Base-by-base conservation (phyloP, 2,888 invertebrate species). In the Nudaria mundana region DNA sequence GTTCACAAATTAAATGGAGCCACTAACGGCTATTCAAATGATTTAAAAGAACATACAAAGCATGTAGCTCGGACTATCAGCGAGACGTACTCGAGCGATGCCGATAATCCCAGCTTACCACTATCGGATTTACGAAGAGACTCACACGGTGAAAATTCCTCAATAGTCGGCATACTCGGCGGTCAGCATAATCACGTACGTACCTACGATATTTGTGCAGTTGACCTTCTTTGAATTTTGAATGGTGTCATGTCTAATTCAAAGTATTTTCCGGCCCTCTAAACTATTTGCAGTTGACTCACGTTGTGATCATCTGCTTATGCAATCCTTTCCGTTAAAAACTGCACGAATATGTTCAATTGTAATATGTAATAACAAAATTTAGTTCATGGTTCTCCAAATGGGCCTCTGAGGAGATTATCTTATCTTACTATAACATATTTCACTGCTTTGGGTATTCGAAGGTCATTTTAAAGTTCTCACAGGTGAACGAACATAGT, bases 151-250 rank as follows among this genome's bases (percentile, higher is more conserved):
- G 83, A 83, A 24, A 86, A 78, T 53, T 79, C 84, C 32, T 88
- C 85, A 35, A 90, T 90, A 51, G 85, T 90, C 33, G 90, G 89
- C 40, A 89, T 90, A 58, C 77, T 91, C 23, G 90, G 90, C 40
- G 88, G 83, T 51, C 90, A 88, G 59, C 88, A 89, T 37, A 83
- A 79, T 61, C 81, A 90, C 76, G 90, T 90, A 88, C 47, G 90
- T 85, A 76, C 54, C 30, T 34, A n/a, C n/a, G n/a, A n/a, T 31
- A 34, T 46, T 40, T 40, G 15, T 39, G 23, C 28, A 34, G 25
- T 47, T 44, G 38, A 48, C 45, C 44, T 43, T 51, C 39, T 46
- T 49, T 48, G 42, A 43, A 53, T 45, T 40, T 38, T 41, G 23
- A 31, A 32, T 37, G 50, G 46, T 50, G 46, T 48, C 45, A 52